A percentile compares a stretch with the other conserved stretches of the same genome.
These are phyloP conservation scores for Arothron firmamentum DNA, from an alignment of 2,113 vertebrate genomes.

Conservation along the genomic window DNA sequence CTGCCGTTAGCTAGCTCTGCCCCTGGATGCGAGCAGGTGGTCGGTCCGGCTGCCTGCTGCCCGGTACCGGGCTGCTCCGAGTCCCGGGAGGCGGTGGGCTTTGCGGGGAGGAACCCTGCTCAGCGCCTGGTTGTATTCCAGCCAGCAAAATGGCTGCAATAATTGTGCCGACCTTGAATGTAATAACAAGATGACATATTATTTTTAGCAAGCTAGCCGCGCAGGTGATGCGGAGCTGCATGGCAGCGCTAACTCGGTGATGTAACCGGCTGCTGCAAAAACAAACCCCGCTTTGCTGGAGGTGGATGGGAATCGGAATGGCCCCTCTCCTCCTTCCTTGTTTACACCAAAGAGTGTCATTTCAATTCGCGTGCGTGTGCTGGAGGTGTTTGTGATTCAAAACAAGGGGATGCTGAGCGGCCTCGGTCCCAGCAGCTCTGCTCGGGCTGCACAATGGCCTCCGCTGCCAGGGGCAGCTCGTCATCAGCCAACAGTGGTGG, in stretches of 20 bases:
- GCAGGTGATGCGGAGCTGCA: slow-evolving; percentile 3
- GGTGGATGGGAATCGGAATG: no score
- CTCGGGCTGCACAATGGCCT: slow-evolving; percentile 30
- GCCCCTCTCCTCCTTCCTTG: no score
- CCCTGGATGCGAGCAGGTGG: slow-evolving; percentile 27
- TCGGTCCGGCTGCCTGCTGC: slow-evolving; percentile 3
- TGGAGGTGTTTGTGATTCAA: slow-evolving; percentile 43
- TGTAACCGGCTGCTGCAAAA: background rate
- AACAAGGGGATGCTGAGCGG: slow-evolving; percentile 49
- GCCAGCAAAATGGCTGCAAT: slow-evolving; percentile 27
- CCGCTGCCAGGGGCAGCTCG: slow-evolving; percentile 5
- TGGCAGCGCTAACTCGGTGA: slow-evolving; percentile 1
- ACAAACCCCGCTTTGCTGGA: no score
- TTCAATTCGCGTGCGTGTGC: no score
- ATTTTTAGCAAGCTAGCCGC: slow-evolving; percentile 26
- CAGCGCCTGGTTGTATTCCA: background rate
- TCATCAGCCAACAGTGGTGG: background rate
- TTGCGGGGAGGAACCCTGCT: background rate
- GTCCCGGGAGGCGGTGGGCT: background rate
- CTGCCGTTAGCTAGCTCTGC: slow-evolving; percentile 21
- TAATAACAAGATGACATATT: slow-evolving; percentile 36
- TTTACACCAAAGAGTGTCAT: no score
- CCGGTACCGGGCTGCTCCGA: background rate
- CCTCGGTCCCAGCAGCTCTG: slow-evolving; percentile 21
- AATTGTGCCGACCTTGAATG: slow-evolving; percentile 58